A percentile compares a stretch with the other conserved stretches of the same genome.
Conservation (phyloP, 2,888 invertebrate species). For the Acanthacorydalis orientalis region DNA sequence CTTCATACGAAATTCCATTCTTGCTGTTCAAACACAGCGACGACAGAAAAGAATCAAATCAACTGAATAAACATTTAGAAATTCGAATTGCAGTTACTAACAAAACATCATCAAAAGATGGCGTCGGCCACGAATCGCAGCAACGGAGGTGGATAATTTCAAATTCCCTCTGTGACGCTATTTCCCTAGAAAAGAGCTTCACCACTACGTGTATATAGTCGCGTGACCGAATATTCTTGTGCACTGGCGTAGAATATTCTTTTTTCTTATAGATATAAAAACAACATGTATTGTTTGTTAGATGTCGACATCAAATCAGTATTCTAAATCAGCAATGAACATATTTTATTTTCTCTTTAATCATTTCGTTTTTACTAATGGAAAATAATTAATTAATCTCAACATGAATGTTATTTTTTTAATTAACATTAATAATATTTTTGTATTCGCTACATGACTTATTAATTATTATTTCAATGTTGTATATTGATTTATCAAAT, state of each 20-base stretch:
- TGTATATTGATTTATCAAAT: no score
- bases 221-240: no score
- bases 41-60: constrained; percentile 5
- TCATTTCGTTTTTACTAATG: no score
- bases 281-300: no score
- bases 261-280: not conserved
- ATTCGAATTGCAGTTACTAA: constrained; percentile 6
- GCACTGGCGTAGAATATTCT: no score
- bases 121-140: not conserved
- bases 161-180: constrained; percentile 5
- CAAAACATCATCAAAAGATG: constrained; percentile 4
- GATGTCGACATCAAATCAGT: no score
- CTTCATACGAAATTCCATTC: not conserved
- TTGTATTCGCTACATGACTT: no score
- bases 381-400: no score
- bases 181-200: constrained; percentile 2
- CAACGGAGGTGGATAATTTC: constrained; percentile 2
- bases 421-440: no score
- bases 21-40: constrained; percentile 2
- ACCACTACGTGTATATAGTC: not conserved
- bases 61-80: constrained; percentile 8
- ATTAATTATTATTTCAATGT: no score
- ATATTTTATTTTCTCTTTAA: not conserved
- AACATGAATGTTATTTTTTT: no score
- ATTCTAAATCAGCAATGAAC: no score